These are phyloP conservation scores for Choloepus hoffmanni DNA, from an alignment of 2,113 vertebrate genomes.

Conservation along the genomic window DNA sequence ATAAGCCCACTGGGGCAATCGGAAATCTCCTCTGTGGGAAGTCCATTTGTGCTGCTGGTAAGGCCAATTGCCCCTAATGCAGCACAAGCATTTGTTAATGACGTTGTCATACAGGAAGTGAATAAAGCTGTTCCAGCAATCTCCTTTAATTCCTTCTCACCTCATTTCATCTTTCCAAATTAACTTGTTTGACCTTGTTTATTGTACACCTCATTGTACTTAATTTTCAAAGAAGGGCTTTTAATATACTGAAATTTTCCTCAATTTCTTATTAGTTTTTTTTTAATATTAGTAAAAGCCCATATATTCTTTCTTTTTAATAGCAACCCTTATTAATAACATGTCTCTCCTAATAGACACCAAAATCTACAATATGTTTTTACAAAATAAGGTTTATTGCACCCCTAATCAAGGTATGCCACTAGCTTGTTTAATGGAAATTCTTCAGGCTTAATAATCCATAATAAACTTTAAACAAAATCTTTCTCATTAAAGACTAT, in stretches of 20 bases:
- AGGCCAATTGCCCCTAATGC: slow-evolving; percentile 1
- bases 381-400: neutral
- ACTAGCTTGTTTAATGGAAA: neutral
- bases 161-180: slow-evolving; percentile 75
- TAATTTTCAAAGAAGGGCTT: slow-evolving; percentile 78
- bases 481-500: neutral
- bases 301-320: slow-evolving; percentile 42
- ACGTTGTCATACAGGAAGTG: slow-evolving; percentile 15
- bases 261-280: slow-evolving; percentile 63
- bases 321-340: neutral
- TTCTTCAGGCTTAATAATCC: slow-evolving; percentile 45
- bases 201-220: slow-evolving; percentile 77
- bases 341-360: neutral
- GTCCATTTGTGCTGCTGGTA: neutral
- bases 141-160: slow-evolving; percentile 69
- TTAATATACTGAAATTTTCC: slow-evolving; percentile 72
- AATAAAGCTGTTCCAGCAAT: slow-evolving; percentile 68
- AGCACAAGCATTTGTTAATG: slow-evolving; percentile 54
- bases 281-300: slow-evolving; percentile 69
- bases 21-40: neutral
- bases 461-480: slow-evolving; percentile 45
- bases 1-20: neutral
- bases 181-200: slow-evolving; percentile 81
- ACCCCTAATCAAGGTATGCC: neutral
- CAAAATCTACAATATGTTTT: neutral